phyloP scores from a whole-genome alignment of 2,888 invertebrate genomes.

The Gisinianus flammeolus region DNA sequence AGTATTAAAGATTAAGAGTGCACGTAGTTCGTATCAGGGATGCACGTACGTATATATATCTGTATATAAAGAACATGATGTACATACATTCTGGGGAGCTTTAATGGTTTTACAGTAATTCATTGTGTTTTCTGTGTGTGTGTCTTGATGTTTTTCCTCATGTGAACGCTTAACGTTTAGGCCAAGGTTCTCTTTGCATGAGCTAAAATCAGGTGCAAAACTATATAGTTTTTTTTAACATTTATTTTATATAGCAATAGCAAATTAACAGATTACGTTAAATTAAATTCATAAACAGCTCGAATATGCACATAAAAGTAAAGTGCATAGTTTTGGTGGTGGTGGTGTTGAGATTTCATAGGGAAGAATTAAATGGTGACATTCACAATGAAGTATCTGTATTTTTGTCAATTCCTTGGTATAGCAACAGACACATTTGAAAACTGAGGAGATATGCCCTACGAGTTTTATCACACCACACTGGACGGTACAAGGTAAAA shows the following conservation, averaged over 20 bases:
- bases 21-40: not conserved
- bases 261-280: not conserved
- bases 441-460: too few relatives aligned
- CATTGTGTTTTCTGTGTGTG: not conserved
- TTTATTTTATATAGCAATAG: not conserved
- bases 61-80: not conserved
- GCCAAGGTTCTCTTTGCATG: constrained; percentile 58
- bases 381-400: too few relatives aligned
- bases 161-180: constrained; percentile 35
- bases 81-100: not conserved
- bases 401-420: too few relatives aligned
- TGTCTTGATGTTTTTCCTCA: not conserved
- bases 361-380: too few relatives aligned
- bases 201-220: constrained; percentile 53
- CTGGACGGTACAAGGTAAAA: too few relatives aligned
- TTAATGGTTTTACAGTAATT: constrained; percentile 22
- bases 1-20: not conserved
- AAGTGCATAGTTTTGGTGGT: too few relatives aligned
- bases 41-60: not conserved
- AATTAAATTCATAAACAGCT: not conserved
- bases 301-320: too few relatives aligned
- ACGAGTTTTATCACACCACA: too few relatives aligned
- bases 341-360: not conserved
- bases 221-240: not conserved
- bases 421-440: too few relatives aligned